Base-by-base conservation (phyloP, 2,113 vertebrate genomes). In the Willisornis vidua region DNA sequence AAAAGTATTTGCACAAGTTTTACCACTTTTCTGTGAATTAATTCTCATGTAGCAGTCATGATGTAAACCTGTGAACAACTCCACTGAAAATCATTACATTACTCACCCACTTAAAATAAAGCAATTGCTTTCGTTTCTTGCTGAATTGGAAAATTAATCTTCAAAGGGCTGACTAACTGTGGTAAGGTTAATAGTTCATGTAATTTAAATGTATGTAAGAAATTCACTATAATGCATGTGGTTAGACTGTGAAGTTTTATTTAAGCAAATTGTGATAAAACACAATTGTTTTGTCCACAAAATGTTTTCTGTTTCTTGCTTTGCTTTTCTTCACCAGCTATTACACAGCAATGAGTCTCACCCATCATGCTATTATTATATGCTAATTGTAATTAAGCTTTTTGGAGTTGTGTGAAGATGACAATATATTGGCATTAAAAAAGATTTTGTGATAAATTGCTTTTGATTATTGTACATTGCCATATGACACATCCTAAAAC, bases 331-430 rank as follows among this genome's bases (percentile, higher is more conserved):
- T 82, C 20, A 46, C 70, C 43, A 96, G 52, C 45, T 82, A 54
- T 37, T 90, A 39, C 46, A 81, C 19, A 89, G 15, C 25, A 92
- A 65, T 63, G 43, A 94, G 79, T 93, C 39, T 92, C 80, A 93
- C 14, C 17, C 15, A 82, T 84, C 31, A 48, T 45, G 37, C 14
- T 96, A 87, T 95, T 96, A 97, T 96, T 96, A 78, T 80, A 95
- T 81, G 71, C 35, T 96, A 96, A 97, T 97, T 97, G 96, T 73
- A 97, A 96, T 78, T 75, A 95, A 74, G 82, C 2, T 19, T 95
- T 76, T 29, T 77, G 54, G 43, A 90, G 31, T 29, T 85, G 3
- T 87, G 52, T 54, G 25, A 58, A 46, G 33, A 65, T 25, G 19
- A 83, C 5, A 43, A 5, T 54, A 3, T 79, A 90, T 97, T 86